Percentiles rank a stretch among this genome's conserved stretches.
Evolutionary conservation across 2,797 vertebrate genomes (phyloP).

Genomic region (Cirrhinus mrigala): DNA sequence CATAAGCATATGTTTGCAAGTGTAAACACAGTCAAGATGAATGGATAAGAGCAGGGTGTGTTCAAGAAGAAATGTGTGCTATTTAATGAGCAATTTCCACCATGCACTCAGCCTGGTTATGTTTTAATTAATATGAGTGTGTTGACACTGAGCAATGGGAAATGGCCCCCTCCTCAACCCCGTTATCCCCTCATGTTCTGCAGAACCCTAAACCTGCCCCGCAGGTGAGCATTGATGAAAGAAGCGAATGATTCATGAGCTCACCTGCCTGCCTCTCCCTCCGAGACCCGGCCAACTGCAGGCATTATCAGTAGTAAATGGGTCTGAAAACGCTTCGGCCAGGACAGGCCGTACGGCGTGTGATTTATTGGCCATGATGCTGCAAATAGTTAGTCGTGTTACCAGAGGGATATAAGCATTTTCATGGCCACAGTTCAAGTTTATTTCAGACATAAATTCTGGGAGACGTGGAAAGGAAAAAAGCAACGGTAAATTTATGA

Average conservation of each 20-base stretch:
- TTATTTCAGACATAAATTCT: slow-evolving; percentile 75
- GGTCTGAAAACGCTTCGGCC: slow-evolving; percentile 66
- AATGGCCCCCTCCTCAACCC: background rate
- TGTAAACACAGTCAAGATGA: background rate
- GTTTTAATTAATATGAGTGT: slow-evolving; percentile 9
- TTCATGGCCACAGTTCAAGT: slow-evolving; percentile 76
- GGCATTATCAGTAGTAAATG: slow-evolving; percentile 75
- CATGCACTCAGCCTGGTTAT: background rate
- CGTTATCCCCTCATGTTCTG: slow-evolving; percentile 24
- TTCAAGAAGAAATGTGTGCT: background rate
- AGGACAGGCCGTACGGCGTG: slow-evolving; percentile 59
- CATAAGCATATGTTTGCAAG: background rate
- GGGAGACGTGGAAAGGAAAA: slow-evolving; percentile 66
- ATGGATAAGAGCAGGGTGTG: background rate
- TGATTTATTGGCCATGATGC: slow-evolving; percentile 70
- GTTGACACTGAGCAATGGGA: background rate
- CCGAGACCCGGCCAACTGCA: slow-evolving; percentile 61
- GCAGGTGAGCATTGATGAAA: slow-evolving; percentile 51
- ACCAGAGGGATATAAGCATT: slow-evolving; percentile 70
- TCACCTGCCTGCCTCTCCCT: slow-evolving; percentile 54
- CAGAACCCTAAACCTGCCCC: slow-evolving; percentile 32
- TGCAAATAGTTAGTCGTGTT: slow-evolving; percentile 70
- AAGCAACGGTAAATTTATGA: slow-evolving; percentile 68
- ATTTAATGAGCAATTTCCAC: background rate
- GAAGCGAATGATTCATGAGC: slow-evolving; percentile 70